A percentile compares a stretch with the other conserved stretches of the same genome.
Evolutionary conservation across 2,888 invertebrate species (phyloP).

Genomic region (Chrysolina americana): DNA sequence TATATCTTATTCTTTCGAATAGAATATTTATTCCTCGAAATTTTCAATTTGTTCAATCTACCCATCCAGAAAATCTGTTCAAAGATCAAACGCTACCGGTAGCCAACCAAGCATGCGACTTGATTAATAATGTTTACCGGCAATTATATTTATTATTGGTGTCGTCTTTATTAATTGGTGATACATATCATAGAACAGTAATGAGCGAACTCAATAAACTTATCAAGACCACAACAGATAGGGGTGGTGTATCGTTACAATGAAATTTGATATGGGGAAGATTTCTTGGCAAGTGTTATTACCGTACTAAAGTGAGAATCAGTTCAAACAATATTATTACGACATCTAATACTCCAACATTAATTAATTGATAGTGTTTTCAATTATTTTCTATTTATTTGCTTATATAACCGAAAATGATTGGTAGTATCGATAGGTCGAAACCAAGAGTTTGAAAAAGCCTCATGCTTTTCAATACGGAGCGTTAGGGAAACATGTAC

Average conservation of each 20-base stretch:
- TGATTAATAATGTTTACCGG: neutral
- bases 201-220: neutral
- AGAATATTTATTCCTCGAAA: neutral
- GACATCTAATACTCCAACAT: neutral
- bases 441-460: no score
- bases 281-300: constrained; percentile 2
- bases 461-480: no score
- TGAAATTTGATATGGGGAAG: constrained; percentile 17
- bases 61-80: neutral
- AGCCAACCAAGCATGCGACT: neutral
- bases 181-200: neutral
- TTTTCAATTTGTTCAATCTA: neutral
- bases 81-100: neutral
- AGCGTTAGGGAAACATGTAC: no score
- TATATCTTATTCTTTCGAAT: no score
- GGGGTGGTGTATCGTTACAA: constrained; percentile 13
- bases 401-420: no score
- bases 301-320: neutral
- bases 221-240: neutral
- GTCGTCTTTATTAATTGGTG: neutral
- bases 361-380: neutral
- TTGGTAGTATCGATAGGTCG: no score
- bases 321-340: neutral
- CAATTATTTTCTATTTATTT: neutral
- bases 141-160: neutral